These are phyloP conservation scores for Semnornis frantzii DNA, from an alignment of 2,113 vertebrate genomes.

Conservation along the genomic window DNA sequence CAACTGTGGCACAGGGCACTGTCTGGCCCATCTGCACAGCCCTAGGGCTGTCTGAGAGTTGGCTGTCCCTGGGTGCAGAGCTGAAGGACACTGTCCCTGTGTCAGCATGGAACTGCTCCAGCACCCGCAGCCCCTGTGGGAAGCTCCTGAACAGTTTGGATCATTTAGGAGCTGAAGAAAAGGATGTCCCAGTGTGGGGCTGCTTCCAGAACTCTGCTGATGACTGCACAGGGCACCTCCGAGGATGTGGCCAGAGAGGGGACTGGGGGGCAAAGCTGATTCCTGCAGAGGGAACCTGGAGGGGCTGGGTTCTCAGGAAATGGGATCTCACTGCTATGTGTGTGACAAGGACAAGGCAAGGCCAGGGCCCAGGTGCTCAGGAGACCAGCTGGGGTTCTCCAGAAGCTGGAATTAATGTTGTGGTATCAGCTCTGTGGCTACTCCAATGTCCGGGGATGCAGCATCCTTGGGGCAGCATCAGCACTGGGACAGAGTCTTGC, in stretches of 20 bases:
- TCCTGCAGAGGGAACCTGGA: background rate
- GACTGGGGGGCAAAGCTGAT: background rate
- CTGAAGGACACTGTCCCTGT: background rate
- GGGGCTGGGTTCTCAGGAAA: accelerated
- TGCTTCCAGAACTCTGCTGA: background rate
- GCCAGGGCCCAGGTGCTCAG: background rate
- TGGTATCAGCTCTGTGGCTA: too few relatives aligned
- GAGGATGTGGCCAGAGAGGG: background rate
- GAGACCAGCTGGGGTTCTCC: background rate
- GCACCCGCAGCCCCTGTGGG: accelerated
- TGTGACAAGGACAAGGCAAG: background rate
- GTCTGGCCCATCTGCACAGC: too few relatives aligned
- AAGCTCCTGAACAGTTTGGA: background rate
- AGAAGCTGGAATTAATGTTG: background rate
- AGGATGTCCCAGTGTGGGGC: background rate
- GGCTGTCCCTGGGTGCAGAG: accelerated
- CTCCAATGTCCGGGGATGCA: background rate
- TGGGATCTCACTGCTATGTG: accelerated
- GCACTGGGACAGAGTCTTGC: background rate
- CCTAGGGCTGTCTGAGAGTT: background rate
- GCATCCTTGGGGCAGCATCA: background rate
- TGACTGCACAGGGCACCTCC: background rate
- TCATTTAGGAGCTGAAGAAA: background rate
- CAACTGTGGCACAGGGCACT: background rate
- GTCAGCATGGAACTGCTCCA: accelerated